Evolutionary conservation across 1,140 invertebrate genomes (phyloP).

Genomic region (Papilio polyxenes): DNA sequence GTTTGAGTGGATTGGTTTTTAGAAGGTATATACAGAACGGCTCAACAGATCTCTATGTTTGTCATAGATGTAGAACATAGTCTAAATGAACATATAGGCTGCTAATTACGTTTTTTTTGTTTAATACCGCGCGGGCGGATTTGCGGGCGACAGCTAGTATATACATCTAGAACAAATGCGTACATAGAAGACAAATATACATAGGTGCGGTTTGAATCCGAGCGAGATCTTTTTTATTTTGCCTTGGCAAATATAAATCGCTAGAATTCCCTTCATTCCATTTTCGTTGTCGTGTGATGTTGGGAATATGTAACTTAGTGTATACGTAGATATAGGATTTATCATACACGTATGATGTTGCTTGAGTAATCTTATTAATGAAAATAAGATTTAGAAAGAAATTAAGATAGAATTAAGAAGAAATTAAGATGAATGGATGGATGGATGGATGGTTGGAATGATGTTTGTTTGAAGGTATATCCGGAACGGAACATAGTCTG

Average conservation of each 20-base stretch:
- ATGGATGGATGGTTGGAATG: neutral
- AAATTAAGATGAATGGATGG: neutral
- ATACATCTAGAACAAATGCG: neutral
- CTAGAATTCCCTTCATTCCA: conserved; percentile 18
- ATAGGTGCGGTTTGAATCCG: neutral
- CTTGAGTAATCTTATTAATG: neutral
- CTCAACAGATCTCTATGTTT: too few relatives aligned
- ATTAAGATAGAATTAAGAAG: too few relatives aligned
- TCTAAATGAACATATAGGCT: neutral
- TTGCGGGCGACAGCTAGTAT: too few relatives aligned
- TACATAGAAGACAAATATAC: conserved; percentile 9
- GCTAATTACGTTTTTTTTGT: too few relatives aligned
- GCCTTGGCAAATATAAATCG: conserved; percentile 11
- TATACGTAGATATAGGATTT: neutral
- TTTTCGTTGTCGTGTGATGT: conserved; percentile 11
- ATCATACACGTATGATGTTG: neutral
- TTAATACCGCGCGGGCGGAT: too few relatives aligned
- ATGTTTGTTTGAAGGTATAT: neutral
- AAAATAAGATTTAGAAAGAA: too few relatives aligned
- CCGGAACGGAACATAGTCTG: too few relatives aligned
- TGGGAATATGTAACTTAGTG: neutral
- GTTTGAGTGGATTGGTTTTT: too few relatives aligned
- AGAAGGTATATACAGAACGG: too few relatives aligned
- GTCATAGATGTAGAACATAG: too few relatives aligned
- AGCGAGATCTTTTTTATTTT: conserved; percentile 9